Base-by-base conservation (phyloP, 1,140 invertebrate species). In the Anadara kagoshimensis region DNA sequence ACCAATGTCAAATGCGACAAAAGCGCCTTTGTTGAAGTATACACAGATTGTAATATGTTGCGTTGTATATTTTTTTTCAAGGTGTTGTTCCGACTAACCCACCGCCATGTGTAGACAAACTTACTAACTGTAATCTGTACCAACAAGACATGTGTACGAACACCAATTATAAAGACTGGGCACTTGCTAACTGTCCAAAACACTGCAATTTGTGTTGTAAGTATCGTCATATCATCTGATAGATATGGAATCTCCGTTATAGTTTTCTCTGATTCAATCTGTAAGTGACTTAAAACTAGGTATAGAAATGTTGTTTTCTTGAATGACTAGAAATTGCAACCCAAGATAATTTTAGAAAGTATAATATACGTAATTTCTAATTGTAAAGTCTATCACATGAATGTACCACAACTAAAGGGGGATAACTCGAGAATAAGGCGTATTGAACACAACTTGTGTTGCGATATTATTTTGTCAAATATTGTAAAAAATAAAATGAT, bases 131-230 rank as follows among this genome's bases (percentile, higher is more conserved):
- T 61, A 44, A 47, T 26, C 71, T 54, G 11, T 81, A 75, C 49
- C 73, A 74, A 29, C 45, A 43, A 18, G 56, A 62, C 61, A 75
- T 72, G 2, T 81, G 79, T 63, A 67, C 62, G 14, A 65, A 70
- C 26, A 5, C 59, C 24, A n/a, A 58, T 2, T 81, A 76, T 66
- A 51, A 59, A 14, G 58, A 61, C 24, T 81, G 74, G 74, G 74
- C 75, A 14, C 44, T 56, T 29, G 56, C 45, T 1, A 81, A 81
- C 72, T 81, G 79, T 59, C 22, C 56, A 4, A 74, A 74, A 44
- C 79, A 67, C 69, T 81, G 79, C 64, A 63, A 64, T 51, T 69
- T 74, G 59, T 79, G 78, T 51, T 12, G 77, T 78, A 75, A 56
- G 76, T 78, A 26, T 61, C 14, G 14, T 29, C 22, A 22, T 67